Percentiles rank a stretch among this genome's conserved stretches.
phyloP scores from a whole-genome alignment of 2,113 vertebrate species.

The Montifringilla adamsi region DNA sequence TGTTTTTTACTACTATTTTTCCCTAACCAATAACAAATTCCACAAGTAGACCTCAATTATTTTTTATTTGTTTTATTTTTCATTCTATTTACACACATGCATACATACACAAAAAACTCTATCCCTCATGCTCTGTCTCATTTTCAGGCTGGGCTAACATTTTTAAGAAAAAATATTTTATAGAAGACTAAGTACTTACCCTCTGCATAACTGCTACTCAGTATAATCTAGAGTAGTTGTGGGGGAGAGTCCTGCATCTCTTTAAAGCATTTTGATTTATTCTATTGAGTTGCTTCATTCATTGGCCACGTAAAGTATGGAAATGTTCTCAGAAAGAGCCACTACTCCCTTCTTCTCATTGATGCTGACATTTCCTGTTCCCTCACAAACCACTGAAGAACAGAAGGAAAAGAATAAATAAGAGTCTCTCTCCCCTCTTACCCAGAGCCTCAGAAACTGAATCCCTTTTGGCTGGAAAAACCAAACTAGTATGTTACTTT shows the following conservation, averaged over 20 bases:
- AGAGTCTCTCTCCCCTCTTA: not conserved
- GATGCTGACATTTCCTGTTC: not conserved
- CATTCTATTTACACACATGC: not conserved
- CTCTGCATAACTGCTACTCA: not conserved
- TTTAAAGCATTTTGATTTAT: not conserved
- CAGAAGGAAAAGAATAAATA: not conserved
- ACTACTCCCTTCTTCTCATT: not conserved
- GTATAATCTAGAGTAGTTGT: not conserved
- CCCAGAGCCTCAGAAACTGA: not conserved
- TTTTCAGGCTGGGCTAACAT: not conserved
- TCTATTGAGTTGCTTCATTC: not conserved
- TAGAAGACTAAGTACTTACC: not conserved
- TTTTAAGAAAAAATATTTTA: not conserved
- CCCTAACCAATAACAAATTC: not conserved
- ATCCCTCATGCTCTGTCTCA: not conserved
- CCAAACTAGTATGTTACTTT: not conserved
- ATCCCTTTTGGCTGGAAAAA: not conserved
- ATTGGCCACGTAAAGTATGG: not conserved
- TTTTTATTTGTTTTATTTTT: constrained; percentile 9
- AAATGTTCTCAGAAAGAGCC: not conserved
- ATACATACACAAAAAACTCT: not conserved
- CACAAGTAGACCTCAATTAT: not conserved
- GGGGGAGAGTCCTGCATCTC: not conserved
- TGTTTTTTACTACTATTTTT: not conserved
- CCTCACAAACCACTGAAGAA: not conserved